Base-by-base conservation (phyloP, 1,140 invertebrate genomes). In the Diabrotica undecimpunctata region DNA sequence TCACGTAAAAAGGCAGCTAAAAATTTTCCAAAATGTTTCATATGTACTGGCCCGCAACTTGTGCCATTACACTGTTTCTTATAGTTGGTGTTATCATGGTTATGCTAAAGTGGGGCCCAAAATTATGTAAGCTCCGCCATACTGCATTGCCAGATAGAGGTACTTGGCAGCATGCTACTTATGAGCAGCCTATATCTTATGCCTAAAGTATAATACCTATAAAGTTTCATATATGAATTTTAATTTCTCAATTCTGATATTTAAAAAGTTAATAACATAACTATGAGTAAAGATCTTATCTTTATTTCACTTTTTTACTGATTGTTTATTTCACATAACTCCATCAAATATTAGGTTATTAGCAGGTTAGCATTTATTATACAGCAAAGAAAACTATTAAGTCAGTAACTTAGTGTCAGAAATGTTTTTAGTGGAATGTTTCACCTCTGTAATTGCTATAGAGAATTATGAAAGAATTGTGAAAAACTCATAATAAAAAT, bases 31-130 rank as follows among this genome's bases (percentile, higher is more conserved):
- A 72, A 66, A 76, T 75, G 67, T 75, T 78, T 70, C 73, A 77
- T 50, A 66, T 75, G n/a, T 78, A 78, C 65, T 77, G 74, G 73
- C 91, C 92, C 3, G 87, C 89, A 2, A 81, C 88, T 9, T 85
- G 89, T 12, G 83, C 85, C 25, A 68, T 94, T 36, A 85, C 88
- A 9, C 72, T 93, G 10, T 87, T 93, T 70, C 74, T 84, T 25
- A 84, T 92, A 10, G 80, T 92, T 11, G 83, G 85, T 41, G 84
- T 92, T 5, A 91, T 94, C 62, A 86, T 94, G 65, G 69, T 88
- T 5, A 81, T 93, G 64, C 73, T 93, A n/a, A 84, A 86, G 66
- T 90, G 82, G 78, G 91, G 91, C 0, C 82, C 87, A 7, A 81
- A 80, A 56, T 79, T 89, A 64, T 89, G 89, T 73, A 86, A 85